A percentile compares a stretch with the other conserved stretches of the same genome.
Evolutionary conservation across 2,797 vertebrate genomes (phyloP).

Genomic region (Cichlasoma orientale): DNA sequence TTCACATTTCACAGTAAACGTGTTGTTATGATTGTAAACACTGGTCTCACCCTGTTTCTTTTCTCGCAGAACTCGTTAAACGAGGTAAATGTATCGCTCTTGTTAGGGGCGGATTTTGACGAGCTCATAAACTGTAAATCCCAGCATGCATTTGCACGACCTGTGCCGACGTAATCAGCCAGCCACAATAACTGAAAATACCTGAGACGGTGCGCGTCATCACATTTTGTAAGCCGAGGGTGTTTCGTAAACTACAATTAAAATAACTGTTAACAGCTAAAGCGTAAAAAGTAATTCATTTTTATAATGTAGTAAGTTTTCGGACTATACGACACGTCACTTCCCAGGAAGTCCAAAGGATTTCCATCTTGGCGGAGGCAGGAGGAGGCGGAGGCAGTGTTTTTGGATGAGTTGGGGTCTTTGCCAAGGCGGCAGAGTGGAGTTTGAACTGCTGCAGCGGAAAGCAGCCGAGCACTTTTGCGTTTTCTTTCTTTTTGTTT

Average conservation of each 20-base stretch:
- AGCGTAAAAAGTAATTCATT: neutral
- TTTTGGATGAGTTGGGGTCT: neutral
- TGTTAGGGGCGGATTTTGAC: neutral
- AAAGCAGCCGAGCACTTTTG: neutral
- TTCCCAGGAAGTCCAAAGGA: slow-evolving; percentile 64
- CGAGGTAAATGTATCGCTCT: neutral
- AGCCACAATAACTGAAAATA: neutral
- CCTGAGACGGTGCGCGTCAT: neutral
- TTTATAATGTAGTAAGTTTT: neutral
- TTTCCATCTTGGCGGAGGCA: slow-evolving; percentile 38
- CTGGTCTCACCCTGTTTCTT: neutral
- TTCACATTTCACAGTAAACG: neutral
- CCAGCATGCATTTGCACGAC: neutral
- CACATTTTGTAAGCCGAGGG: neutral
- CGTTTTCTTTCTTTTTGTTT: neutral
- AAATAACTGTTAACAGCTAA: neutral
- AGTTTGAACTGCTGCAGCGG: slow-evolving; percentile 49
- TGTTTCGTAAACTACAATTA: neutral
- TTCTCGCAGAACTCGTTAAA: neutral
- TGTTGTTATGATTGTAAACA: neutral
- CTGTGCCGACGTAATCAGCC: neutral
- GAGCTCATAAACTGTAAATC: neutral
- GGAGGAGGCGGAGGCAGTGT: slow-evolving; percentile 45
- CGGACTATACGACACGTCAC: slow-evolving; percentile 50
- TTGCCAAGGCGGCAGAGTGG: slow-evolving; percentile 33